Evolutionary conservation across 2,113 vertebrate species (phyloP), one percentile per base, ranked within the genome.

Genomic region (Crypturellus undulatus): DNA sequence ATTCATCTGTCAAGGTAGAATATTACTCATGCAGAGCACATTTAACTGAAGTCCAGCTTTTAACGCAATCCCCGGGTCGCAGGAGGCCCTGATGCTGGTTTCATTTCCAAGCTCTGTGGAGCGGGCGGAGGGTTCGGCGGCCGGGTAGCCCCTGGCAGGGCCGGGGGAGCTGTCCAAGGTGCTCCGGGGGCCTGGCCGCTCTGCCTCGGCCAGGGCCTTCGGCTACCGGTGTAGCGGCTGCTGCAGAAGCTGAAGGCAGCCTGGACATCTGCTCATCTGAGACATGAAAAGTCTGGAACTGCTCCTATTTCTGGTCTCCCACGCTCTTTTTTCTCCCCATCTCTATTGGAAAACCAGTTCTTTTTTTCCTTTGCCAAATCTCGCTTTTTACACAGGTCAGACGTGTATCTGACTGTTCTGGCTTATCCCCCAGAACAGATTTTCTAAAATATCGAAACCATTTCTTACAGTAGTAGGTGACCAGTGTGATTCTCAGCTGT

Each of bases 11-110:
- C 78, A 3, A 4, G 54, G 10, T 4, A 14, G 8, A 9, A 9
- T 2, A 8, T 2, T 0, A 3, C 2, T 17, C 10, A n/a, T 10
- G 5, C 0, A 30, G 0, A 14, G 59, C 11, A 49, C 47, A 18
- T 5, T 5, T 5, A 5, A 10, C 26, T 10, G 10, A 24, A 19
- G 2, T 38, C 36, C 68, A 11, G 0, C 14, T 4, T 15, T 2
- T 36, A 13, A 9, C 5, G 28, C 54, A 56, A 12, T 14, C 16
- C 24, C 14, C 10, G 14, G 14, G 54, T 56, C 32, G 17, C 16
- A 32, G 9, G 54, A 32, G 54, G 49, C 49, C 49, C 21, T 10
- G 19, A 22, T 24, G 26, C 52, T 9, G 14, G 28, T 18, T 56
- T 56, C 4, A 17, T 12, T 56, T 10, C 54, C 5, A 15, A 56